These are phyloP conservation scores for Pteria penguin DNA, from an alignment of 2,888 invertebrate genomes.

Conservation along the genomic window DNA sequence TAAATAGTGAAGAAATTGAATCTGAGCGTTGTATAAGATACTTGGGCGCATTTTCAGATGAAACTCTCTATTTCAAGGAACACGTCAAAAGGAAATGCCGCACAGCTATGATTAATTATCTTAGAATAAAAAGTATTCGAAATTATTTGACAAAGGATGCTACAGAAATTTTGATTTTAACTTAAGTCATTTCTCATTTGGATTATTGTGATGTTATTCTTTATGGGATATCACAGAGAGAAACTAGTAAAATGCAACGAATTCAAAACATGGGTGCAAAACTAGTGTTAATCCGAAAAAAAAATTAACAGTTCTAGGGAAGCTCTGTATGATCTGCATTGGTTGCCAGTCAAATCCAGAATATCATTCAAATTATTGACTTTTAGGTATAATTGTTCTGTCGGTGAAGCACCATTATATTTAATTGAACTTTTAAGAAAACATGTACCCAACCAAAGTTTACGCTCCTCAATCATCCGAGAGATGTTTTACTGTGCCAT, in stretches of 20 bases:
- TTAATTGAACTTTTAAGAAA: constrained; percentile 19
- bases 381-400: constrained; percentile 24
- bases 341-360: constrained; percentile 29
- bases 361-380: constrained; percentile 30
- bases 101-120: constrained; percentile 3
- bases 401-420: constrained; percentile 21
- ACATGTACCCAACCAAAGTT: not conserved
- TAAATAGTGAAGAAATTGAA: constrained; percentile 11
- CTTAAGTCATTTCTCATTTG: constrained; percentile 31
- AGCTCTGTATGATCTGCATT: constrained; percentile 25
- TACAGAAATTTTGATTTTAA: constrained; percentile 17
- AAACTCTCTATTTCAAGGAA: not conserved
- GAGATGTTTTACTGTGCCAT: not conserved
- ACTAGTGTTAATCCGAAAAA: constrained; percentile 19
- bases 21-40: constrained; percentile 5
- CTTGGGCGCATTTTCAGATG: constrained; percentile 19
- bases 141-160: constrained; percentile 9
- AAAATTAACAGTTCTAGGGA: constrained; percentile 27
- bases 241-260: constrained; percentile 29
- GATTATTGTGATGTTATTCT: constrained; percentile 38
- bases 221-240: constrained; percentile 24
- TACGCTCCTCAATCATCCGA: constrained; percentile 18
- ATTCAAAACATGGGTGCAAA: constrained; percentile 38
- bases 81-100: constrained; percentile 12
- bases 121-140: constrained; percentile 1